Evolutionary conservation across 2,797 vertebrate species (phyloP).

Genomic region (Brotula barbata): DNA sequence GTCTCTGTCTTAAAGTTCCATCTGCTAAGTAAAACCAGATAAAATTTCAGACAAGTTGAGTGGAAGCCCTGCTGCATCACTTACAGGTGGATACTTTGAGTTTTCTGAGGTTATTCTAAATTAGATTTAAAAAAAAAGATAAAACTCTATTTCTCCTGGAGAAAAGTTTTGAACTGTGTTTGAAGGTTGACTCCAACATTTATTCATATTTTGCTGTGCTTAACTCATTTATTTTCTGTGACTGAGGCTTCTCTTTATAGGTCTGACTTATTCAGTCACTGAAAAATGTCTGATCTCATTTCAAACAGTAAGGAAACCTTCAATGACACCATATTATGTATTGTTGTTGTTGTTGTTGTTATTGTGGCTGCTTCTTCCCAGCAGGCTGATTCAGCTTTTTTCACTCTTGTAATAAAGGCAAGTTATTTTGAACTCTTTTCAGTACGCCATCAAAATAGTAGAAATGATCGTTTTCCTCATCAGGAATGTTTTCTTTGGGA

Average conservation of each 20-base stretch:
- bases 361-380: too few species aligned
- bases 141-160: too few species aligned
- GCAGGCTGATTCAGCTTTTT: not conserved
- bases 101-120: too few species aligned
- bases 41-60: too few species aligned
- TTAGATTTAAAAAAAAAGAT: too few species aligned
- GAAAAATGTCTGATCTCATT: not conserved
- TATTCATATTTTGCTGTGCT: too few species aligned
- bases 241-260: not conserved
- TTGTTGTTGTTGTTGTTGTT: not conserved
- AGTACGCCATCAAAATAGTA: slow-evolving; percentile 57
- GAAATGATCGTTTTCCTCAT: slow-evolving; percentile 43
- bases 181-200: too few species aligned
- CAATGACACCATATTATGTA: not conserved
- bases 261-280: not conserved
- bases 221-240: not conserved
- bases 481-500: not conserved
- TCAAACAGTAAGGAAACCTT: slow-evolving; percentile 6
- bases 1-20: too few species aligned
- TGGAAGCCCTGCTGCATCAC: too few species aligned
- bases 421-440: slow-evolving; percentile 38
- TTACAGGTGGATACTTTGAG: too few species aligned
- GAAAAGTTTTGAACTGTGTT: too few species aligned
- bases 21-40: too few species aligned
- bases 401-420: not conserved